Base-by-base conservation (phyloP, 2,797 vertebrate genomes). In the Poecilia picta region DNA sequence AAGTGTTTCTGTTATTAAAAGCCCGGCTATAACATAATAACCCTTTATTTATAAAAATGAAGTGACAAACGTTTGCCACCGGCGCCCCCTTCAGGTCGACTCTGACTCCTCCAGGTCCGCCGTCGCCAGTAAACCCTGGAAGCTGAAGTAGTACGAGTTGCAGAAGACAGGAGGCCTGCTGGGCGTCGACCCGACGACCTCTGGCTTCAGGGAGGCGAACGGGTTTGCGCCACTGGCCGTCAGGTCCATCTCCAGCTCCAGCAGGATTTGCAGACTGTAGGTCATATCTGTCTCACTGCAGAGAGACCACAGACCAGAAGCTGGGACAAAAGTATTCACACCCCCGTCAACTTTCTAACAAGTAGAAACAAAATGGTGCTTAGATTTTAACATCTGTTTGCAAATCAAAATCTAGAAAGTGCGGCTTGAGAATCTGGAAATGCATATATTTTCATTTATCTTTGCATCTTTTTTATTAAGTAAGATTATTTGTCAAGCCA, bases 241-340 rank as follows among this genome's bases (percentile, higher is more conserved):
- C 84, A 99, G 72, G 82, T 95, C 91, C 12, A 79, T 93, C 91
- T 98, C 97, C 66, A 99, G 81, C 94, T 99, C 96, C 87, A 91
- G 59, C 73, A 99, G 94, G 90, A 98, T 96, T 94, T 98, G 97
- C 87, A 99, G 93, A 16, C 97, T 97, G 83, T 96, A 96, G 78
- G 96, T 95, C 94, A 98, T 94, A 92, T 98, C 98, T 62, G 96
- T 93, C 83, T 97, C 96, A 1, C 98, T 99, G 94, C 25, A 53
- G 72, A 76, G 0, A 33, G 49, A 82, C 3, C 81, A 53, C 6
- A 36, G 20, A 43, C 2, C 28, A 82, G 68, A 39, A 31, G 72
- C 62, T 31, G n/a, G 25, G 53, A 53, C 51, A 53, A n/a, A 55
- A 49, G 20, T 51, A 23, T 51, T 49, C 47, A 46, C 45, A 46